Evolutionary conservation across 2,888 invertebrate genomes (phyloP).

Genomic region (Trichogramma dendrolimi): DNA sequence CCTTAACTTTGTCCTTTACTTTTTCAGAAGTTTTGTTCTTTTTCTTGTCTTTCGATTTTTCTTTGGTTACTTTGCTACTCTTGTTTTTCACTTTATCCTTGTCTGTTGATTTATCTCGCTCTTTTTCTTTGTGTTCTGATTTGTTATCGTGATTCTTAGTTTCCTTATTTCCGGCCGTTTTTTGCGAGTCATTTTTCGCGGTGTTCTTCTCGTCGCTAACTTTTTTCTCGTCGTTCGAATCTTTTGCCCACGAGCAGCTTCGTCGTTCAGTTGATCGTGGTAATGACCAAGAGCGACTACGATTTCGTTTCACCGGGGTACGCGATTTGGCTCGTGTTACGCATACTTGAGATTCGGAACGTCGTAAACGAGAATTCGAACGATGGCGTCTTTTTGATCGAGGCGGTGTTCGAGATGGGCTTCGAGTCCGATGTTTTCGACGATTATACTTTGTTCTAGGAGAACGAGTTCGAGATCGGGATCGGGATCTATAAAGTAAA

Average conservation of each 20-base stretch:
- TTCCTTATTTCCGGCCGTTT: constrained; percentile 26
- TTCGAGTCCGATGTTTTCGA: constrained; percentile 17
- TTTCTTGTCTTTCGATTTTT: not conserved
- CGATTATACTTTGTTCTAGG: constrained; percentile 10
- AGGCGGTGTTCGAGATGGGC: constrained; percentile 30
- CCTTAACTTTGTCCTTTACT: not conserved
- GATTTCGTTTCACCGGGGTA: constrained; percentile 41
- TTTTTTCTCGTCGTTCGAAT: constrained; percentile 27
- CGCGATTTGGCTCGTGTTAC: constrained; percentile 31
- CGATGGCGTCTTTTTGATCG: constrained; percentile 34
- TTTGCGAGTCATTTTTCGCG: constrained; percentile 26
- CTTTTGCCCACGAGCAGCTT: constrained; percentile 57
- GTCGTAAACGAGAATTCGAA: constrained; percentile 30
- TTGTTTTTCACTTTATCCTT: constrained; percentile 4
- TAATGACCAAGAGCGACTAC: constrained; percentile 63
- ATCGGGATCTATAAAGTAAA: constrained; percentile 31
- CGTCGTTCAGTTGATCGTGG: constrained; percentile 51
- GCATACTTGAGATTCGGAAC: constrained; percentile 38
- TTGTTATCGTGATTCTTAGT: no score
- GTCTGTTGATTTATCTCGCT: constrained; percentile 11
- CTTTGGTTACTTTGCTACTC: not conserved
- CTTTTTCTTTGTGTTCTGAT: no score
- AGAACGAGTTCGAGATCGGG: constrained; percentile 28
- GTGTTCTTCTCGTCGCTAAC: constrained; percentile 11
- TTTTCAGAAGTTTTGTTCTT: not conserved